Evolutionary conservation across 2,113 vertebrate species (phyloP).

Genomic region (Sinocyclocheilus anshuiensis): DNA sequence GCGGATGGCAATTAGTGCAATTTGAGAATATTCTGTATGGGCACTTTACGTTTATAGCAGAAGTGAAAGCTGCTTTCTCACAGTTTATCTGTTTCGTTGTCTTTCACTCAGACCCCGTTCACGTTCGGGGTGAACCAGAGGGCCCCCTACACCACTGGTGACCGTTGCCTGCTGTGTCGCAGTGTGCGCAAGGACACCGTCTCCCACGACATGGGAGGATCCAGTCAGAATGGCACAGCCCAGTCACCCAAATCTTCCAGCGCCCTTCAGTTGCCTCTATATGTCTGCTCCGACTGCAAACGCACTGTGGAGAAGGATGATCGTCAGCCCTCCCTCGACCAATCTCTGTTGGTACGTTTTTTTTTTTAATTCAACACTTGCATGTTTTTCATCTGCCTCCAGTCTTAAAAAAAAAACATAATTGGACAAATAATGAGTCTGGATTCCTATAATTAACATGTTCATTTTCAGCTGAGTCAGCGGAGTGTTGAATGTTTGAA

Average conservation of each 20-base stretch:
- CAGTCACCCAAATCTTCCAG: conserved; percentile 84
- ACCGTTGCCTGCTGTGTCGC: conserved; percentile 92
- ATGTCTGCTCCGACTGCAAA: conserved; percentile 95
- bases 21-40: not conserved
- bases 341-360: conserved; percentile 83
- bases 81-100: not conserved
- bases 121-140: conserved; percentile 94
- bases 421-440: conserved; percentile 6
- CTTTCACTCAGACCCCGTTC: conserved; percentile 83
- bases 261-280: conserved; percentile 90
- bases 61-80: not conserved
- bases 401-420: not conserved
- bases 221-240: conserved; percentile 80
- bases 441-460: not conserved
- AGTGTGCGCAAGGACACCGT: conserved; percentile 88
- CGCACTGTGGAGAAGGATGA: conserved; percentile 93
- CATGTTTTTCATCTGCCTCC: not conserved
- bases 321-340: conserved; percentile 81
- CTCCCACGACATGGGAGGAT: conserved; percentile 80
- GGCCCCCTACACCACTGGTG: conserved; percentile 88
- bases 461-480: not conserved
- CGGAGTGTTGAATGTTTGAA: not conserved
- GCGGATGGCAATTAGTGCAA: not conserved
- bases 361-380: not conserved
- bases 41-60: not conserved